Base-by-base conservation (phyloP, 2,888 invertebrate genomes). In the Siphonodentalium dalli region DNA sequence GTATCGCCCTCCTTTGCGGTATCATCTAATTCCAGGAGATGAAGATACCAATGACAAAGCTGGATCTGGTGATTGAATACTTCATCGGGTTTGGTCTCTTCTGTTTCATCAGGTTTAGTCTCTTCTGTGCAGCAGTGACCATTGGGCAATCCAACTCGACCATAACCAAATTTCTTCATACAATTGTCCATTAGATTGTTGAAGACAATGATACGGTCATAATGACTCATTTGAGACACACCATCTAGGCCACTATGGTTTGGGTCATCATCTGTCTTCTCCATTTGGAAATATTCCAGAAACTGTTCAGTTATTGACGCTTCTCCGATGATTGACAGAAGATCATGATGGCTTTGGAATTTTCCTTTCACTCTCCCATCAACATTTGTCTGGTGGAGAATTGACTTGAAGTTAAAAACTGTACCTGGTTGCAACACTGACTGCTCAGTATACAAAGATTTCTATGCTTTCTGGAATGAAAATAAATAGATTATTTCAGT, bases 1-100 rank as follows among this genome's bases (percentile, higher is more conserved):
- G 49, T 31, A n/a, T 61, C 54, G 8, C 61, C 57, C 28, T 58
- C 54, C 20, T 39, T 44, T 9, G 49, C 61, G 28, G 48, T 47
- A 34, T 61, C 61, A 9, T 58, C 54, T 18, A 53, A 26, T 33
- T 53, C 45, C n/a, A 60, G 13, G n/a, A 49, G 33, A 13, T 40
- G 52, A 8, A 60, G 4, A 23, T 29, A 43, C 59, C 55, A 55
- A 7, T 45, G 29, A 18, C 52, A 45, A 5, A 52, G 33, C 13
- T 52, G 33, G 18, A n/a, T 29, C n/a, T 38, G 41, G 33, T 53
- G 40, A 11, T 39, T 33, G 35, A 15, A 45, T 2, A 45, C 24
- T 18, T 29, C 21, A 21, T 43, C 42, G 28, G 9, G 4, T 15
- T 26, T 43, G 15, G 13, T 48, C 13, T 21, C 29, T 27, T 13